These are phyloP conservation scores for Rhinoraja longicauda DNA, from an alignment of 2,797 vertebrate genomes.

Conservation along the genomic window DNA sequence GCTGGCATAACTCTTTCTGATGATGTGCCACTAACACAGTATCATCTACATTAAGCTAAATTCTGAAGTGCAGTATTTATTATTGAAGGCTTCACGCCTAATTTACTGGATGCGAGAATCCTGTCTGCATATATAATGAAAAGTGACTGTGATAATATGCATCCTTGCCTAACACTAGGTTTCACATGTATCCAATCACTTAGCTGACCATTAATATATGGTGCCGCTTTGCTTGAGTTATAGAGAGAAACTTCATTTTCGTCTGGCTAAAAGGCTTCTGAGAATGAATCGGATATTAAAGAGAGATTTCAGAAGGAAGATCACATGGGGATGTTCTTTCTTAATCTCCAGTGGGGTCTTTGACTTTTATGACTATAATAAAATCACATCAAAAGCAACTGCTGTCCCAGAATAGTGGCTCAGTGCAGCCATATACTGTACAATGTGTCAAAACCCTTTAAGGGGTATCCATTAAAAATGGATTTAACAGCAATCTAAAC, in stretches of 20 bases:
- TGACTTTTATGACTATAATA: conserved; percentile 35
- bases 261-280: conserved; percentile 33
- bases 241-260: background rate
- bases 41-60: conserved; percentile 33
- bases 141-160: conserved; percentile 35
- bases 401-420: conserved; percentile 29
- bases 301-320: conserved; percentile 26
- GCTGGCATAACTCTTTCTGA: conserved; percentile 31
- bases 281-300: conserved; percentile 19
- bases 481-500: conserved; percentile 28
- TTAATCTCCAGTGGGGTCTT: conserved; percentile 35
- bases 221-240: conserved; percentile 22
- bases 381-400: conserved; percentile 36
- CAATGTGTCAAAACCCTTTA: conserved; percentile 26
- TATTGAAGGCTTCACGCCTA: conserved; percentile 28
- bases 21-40: conserved; percentile 3
- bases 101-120: conserved; percentile 20
- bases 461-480: conserved; percentile 28
- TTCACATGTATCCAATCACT: conserved; percentile 34
- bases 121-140: conserved; percentile 22
- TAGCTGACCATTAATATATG: conserved; percentile 19
- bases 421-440: conserved; percentile 21
- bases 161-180: conserved; percentile 28
- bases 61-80: conserved; percentile 16
- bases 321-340: conserved; percentile 10